A percentile compares a stretch with the other conserved stretches of the same genome.
Conservation (phyloP, 2,797 vertebrate genomes). For the Hybognathus amarus region DNA sequence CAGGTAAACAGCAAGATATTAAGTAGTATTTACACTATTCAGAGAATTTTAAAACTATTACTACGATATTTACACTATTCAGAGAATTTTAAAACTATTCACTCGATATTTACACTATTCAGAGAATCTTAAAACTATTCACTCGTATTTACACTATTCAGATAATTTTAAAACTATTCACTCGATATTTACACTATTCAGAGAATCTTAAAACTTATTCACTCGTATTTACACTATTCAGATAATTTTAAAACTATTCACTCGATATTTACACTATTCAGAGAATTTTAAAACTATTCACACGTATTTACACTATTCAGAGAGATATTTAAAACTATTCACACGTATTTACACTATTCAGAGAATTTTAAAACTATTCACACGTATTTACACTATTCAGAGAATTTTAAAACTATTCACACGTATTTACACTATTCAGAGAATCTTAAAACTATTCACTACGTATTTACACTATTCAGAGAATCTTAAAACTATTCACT, state of each 20-base stretch:
- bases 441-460: background rate
- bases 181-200: background rate
- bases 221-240: background rate
- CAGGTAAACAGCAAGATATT: slow-evolving; percentile 23
- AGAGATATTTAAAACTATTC: background rate
- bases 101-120: background rate
- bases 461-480: background rate
- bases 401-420: background rate
- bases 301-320: background rate
- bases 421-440: background rate
- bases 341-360: background rate
- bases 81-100: background rate
- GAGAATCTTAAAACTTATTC: background rate
- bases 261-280: background rate
- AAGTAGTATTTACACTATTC: background rate
- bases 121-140: background rate
- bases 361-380: background rate
- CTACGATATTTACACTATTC: background rate
- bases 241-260: background rate
- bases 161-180: background rate
- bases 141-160: background rate
- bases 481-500: background rate
- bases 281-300: background rate
- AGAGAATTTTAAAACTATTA: background rate
- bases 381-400: background rate